These are phyloP conservation scores for Parthenolecanium corni DNA, from an alignment of 2,888 invertebrate species.

Conservation along the genomic window DNA sequence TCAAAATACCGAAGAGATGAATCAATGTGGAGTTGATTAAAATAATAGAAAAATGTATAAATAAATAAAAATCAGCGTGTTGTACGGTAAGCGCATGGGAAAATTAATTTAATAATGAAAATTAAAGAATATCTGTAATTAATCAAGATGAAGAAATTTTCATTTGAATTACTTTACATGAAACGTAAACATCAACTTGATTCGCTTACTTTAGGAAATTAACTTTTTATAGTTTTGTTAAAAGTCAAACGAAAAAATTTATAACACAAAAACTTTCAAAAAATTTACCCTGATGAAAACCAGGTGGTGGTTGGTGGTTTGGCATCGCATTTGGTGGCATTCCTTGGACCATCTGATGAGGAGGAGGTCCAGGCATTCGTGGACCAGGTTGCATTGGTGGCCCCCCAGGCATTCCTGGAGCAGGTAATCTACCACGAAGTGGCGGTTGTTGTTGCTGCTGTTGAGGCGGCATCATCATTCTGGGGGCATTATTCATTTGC, in stretches of 20 bases:
- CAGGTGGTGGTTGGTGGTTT: slow-evolving; percentile 39
- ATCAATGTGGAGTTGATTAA: no score
- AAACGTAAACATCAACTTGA: no score
- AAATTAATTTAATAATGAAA: no score
- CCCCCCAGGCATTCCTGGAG: slow-evolving; percentile 44
- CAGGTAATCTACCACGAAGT: slow-evolving; percentile 44
- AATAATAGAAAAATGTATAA: no score
- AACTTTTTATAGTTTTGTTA: no score
- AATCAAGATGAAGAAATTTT: no score
- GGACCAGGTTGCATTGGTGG: slow-evolving; percentile 45
- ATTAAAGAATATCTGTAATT: no score
- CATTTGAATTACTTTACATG: no score
- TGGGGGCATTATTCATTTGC: slow-evolving; percentile 45
- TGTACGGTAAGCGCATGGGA: no score
- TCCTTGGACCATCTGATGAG: slow-evolving; percentile 35
- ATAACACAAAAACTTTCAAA: slow-evolving; percentile 5
- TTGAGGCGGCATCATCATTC: slow-evolving; percentile 29
- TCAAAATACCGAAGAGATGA: no score
- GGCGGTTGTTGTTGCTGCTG: slow-evolving; percentile 35
- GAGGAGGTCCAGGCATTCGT: slow-evolving; percentile 44
- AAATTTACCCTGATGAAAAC: slow-evolving; percentile 45
- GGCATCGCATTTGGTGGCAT: slow-evolving; percentile 41
- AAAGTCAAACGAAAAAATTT: neutral
- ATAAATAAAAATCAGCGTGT: no score
- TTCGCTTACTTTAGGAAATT: no score